Evolutionary conservation across 2,888 invertebrate genomes (phyloP).

Genomic region (Trichacis sp.): DNA sequence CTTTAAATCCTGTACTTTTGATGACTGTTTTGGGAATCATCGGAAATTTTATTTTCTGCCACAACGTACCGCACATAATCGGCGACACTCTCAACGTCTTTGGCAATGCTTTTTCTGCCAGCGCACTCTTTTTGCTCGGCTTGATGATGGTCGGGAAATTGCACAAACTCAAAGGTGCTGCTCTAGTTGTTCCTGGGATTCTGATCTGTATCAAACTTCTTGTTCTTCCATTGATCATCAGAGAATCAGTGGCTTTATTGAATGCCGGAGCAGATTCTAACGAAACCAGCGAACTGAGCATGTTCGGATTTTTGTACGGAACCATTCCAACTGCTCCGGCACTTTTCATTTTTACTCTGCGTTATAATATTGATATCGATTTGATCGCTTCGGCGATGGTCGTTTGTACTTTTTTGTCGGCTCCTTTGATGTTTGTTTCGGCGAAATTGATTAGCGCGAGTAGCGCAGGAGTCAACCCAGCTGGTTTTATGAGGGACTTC

Average conservation of each 20-base stretch:
- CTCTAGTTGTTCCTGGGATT: constrained; percentile 85
- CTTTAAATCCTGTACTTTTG: constrained; percentile 88
- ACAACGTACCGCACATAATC: constrained; percentile 81
- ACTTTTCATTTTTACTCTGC: constrained; percentile 93
- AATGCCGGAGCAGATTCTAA: constrained; percentile 78
- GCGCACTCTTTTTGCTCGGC: constrained; percentile 91
- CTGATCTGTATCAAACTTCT: constrained; percentile 91
- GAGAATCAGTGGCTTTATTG: constrained; percentile 85
- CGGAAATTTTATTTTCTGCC: constrained; percentile 85
- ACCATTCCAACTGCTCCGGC: constrained; percentile 96
- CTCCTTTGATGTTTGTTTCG: constrained; percentile 94
- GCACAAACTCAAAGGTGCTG: constrained; percentile 81
- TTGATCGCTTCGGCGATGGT: constrained; percentile 95
- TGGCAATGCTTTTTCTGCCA: constrained; percentile 90
- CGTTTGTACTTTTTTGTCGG: constrained; percentile 92
- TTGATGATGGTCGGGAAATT: constrained; percentile 93
- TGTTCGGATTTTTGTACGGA: constrained; percentile 95
- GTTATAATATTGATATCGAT: constrained; percentile 88
- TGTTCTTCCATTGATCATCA: constrained; percentile 85
- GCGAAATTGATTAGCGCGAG: constrained; percentile 83
- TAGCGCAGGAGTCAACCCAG: constrained; percentile 71
- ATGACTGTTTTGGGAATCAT: constrained; percentile 93
- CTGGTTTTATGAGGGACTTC: constrained; percentile 82
- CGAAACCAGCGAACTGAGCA: constrained; percentile 85
- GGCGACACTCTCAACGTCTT: constrained; percentile 83